These are phyloP conservation scores for Omphaloscelis lunosa DNA, from an alignment of 2,888 invertebrate species.

Conservation along the genomic window DNA sequence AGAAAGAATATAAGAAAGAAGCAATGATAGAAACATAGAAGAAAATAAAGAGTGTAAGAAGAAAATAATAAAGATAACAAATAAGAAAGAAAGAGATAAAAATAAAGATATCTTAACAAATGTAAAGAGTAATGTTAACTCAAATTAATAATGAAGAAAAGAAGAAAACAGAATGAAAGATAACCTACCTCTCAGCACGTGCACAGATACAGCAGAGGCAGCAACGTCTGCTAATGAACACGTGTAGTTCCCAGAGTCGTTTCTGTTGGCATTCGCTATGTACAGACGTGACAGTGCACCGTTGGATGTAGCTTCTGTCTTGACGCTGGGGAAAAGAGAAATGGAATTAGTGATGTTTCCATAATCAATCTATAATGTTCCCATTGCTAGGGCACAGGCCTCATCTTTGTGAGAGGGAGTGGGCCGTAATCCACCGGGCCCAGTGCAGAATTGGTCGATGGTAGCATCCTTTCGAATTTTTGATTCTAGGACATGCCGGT, in stretches of 20 bases:
- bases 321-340: conserved; percentile 91
- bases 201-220: conserved; percentile 93
- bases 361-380: no score
- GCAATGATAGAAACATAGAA: neutral
- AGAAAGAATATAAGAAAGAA: neutral
- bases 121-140: neutral
- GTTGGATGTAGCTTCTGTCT: conserved; percentile 94
- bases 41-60: no score
- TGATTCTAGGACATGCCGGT: no score
- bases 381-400: no score
- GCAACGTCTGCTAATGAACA: conserved; percentile 94
- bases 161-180: no score
- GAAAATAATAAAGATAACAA: neutral
- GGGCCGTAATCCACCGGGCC: no score
- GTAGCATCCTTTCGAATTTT: no score
- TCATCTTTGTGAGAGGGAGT: no score
- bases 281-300: conserved; percentile 94
- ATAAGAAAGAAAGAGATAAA: neutral
- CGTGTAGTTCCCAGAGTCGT: conserved; percentile 95
- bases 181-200: conserved; percentile 93
- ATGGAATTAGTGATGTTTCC: neutral
- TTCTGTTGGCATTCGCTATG: conserved; percentile 94
- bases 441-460: no score
- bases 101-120: neutral
- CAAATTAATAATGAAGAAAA: neutral